phyloP scores from a whole-genome alignment of 2,888 invertebrate species.

The Chymomyza fuscimana region DNA sequence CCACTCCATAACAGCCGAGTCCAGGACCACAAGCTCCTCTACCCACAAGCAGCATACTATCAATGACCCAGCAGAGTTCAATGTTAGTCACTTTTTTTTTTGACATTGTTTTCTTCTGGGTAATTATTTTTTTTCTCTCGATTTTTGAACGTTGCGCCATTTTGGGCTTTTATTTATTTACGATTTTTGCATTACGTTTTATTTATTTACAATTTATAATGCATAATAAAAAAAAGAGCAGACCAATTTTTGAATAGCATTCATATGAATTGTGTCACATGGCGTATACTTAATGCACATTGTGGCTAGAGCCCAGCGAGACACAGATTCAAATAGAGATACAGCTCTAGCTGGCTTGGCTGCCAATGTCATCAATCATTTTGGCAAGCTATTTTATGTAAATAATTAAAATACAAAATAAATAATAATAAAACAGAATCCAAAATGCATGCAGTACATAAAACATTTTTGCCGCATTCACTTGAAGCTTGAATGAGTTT shows the following conservation, averaged over 20 bases:
- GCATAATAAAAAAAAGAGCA: conserved; percentile 12
- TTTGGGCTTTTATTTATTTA: conserved; percentile 46
- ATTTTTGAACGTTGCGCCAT: conserved; percentile 32
- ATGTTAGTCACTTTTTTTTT: conserved; percentile 48
- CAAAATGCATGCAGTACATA: background rate
- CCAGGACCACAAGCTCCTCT: background rate
- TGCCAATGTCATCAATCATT: conserved; percentile 65
- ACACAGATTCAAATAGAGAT: background rate
- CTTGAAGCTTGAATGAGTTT: background rate
- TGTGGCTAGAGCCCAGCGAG: conserved; percentile 7
- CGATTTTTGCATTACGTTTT: conserved; percentile 41
- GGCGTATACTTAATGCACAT: conserved; percentile 45
- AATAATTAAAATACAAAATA: conserved; percentile 64
- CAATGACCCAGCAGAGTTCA: conserved; percentile 40
- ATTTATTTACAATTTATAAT: conserved; percentile 45
- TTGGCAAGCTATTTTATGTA: conserved; percentile 46
- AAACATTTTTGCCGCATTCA: background rate
- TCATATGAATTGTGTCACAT: conserved; percentile 14
- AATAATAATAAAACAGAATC: conserved; percentile 40
- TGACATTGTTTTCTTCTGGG: background rate
- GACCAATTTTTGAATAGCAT: background rate
- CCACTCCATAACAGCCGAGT: background rate
- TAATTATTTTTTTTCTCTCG: background rate
- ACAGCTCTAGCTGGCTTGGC: conserved; percentile 2
- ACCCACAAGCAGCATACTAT: background rate